A percentile compares a stretch with the other conserved stretches of the same genome.
Conservation (phyloP, 2,888 invertebrate species). For the Antheraea assamensis region DNA sequence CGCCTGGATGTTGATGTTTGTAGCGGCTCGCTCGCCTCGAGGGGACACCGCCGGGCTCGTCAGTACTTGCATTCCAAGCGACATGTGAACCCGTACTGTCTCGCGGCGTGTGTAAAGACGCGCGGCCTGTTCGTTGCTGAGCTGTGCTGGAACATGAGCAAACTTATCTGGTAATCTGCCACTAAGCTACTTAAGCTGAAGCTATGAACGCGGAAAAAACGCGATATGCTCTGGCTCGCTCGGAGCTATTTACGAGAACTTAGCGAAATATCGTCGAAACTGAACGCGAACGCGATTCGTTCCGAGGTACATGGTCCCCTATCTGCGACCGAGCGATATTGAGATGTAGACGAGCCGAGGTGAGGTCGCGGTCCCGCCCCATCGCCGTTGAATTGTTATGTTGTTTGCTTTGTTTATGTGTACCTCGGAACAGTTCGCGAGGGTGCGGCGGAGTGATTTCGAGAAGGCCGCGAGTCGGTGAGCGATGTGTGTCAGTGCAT, state of each 20-base stretch:
- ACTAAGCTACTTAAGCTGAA: constrained; percentile 17
- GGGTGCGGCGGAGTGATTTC: constrained; percentile 56
- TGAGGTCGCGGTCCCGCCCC: constrained; percentile 65
- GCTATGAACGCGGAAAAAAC: constrained; percentile 46
- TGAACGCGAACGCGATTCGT: constrained; percentile 79
- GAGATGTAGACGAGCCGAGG: constrained; percentile 81
- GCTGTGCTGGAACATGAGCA: constrained; percentile 33
- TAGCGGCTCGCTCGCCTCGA: constrained; percentile 54
- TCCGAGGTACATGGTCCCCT: constrained; percentile 83
- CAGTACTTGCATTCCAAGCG: constrained; percentile 82
- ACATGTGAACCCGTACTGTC: constrained; percentile 77
- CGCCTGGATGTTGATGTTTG: constrained; percentile 65
- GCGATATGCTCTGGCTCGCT: constrained; percentile 55
- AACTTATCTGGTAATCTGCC: not conserved
- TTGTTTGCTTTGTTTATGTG: constrained; percentile 80
- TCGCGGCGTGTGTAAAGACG: constrained; percentile 58
- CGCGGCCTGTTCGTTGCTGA: constrained; percentile 45
- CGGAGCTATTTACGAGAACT: constrained; percentile 59
- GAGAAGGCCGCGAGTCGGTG: constrained; percentile 41
- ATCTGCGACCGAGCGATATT: constrained; percentile 79
- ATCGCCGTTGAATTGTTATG: constrained; percentile 68
- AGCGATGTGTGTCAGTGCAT: constrained; percentile 49
- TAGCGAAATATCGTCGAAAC: constrained; percentile 61
- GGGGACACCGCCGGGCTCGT: constrained; percentile 65
- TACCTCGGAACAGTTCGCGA: constrained; percentile 82